phyloP scores from a whole-genome alignment of 2,797 vertebrate species.

The Gymnodraco acuticeps region DNA sequence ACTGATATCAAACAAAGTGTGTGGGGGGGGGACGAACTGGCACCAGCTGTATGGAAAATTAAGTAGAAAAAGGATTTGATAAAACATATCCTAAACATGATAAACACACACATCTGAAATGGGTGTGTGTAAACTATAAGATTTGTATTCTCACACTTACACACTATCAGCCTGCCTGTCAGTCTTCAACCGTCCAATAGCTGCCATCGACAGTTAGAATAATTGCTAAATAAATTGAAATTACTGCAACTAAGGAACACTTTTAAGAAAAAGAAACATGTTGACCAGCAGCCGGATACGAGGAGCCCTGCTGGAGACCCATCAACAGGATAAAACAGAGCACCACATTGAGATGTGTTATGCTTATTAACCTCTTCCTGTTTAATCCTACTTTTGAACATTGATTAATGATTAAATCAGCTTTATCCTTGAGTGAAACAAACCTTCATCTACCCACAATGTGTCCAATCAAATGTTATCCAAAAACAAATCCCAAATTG shows the following conservation, averaged over 20 bases:
- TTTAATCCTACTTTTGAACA: neutral
- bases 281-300: neutral
- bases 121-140: neutral
- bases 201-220: neutral
- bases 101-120: slow-evolving; percentile 2
- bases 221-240: neutral
- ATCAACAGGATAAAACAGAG: neutral
- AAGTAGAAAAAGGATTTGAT: neutral
- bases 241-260: neutral
- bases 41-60: neutral
- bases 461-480: neutral
- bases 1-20: slow-evolving; percentile 1
- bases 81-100: neutral
- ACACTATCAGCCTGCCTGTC: neutral
- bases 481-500: no score
- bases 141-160: neutral
- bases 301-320: neutral
- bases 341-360: neutral
- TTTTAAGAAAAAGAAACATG: neutral
- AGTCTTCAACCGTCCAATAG: neutral
- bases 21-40: neutral
- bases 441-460: neutral
- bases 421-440: neutral
- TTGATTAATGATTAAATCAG: neutral
- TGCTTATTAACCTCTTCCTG: neutral